A percentile compares a stretch with the other conserved stretches of the same genome.
phyloP scores from a whole-genome alignment of 53 echinoderm and acorn worm species.

The Luidia sarsii region DNA sequence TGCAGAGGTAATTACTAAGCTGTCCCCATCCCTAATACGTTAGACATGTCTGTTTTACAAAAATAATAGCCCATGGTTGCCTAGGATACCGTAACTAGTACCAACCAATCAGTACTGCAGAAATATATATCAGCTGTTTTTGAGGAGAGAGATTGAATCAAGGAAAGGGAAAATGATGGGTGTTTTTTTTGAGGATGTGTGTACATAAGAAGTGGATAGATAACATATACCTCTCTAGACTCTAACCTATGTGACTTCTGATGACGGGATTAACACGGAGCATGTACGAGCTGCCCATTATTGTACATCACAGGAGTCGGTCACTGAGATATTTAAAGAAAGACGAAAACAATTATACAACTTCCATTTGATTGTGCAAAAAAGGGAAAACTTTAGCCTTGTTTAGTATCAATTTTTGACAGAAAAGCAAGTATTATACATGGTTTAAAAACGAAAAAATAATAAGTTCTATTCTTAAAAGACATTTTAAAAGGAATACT shows the following conservation, averaged over 20 bases:
- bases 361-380: slow-evolving; percentile 61
- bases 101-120: slow-evolving; percentile 45
- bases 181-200: too few species aligned
- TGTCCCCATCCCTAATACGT: background rate
- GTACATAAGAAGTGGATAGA: slow-evolving; percentile 36
- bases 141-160: background rate
- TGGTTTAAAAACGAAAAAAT: slow-evolving; percentile 46
- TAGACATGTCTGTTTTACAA: background rate
- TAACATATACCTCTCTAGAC: slow-evolving; percentile 27
- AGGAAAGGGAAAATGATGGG: too few species aligned
- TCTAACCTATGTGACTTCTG: slow-evolving; percentile 34
- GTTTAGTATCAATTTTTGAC: slow-evolving; percentile 55
- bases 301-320: slow-evolving; percentile 35
- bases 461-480: slow-evolving; percentile 55
- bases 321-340: slow-evolving; percentile 35
- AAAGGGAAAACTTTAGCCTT: slow-evolving; percentile 40
- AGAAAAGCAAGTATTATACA: slow-evolving; percentile 56
- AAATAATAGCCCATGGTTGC: slow-evolving; percentile 14
- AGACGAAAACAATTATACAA: slow-evolving; percentile 44
- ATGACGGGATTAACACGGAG: background rate
- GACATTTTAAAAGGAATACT: slow-evolving; percentile 29
- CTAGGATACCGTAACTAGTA: slow-evolving; percentile 4
- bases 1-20: background rate
- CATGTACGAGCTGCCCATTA: slow-evolving; percentile 9
- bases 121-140: slow-evolving; percentile 11